Base-by-base conservation (phyloP, 2,113 vertebrate genomes). In the Chionomys nivalis region DNA sequence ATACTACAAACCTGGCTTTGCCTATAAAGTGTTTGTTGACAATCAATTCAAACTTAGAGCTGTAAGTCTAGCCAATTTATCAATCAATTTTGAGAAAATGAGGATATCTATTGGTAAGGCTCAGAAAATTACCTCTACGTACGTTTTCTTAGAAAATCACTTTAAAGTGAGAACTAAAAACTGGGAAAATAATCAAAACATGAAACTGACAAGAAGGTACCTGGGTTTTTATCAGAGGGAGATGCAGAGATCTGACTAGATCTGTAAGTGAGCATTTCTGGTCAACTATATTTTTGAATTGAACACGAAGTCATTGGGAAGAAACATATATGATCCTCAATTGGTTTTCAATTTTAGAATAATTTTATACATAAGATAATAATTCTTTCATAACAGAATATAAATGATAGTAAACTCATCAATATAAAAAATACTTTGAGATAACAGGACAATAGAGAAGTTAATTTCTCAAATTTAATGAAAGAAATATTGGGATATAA, bases 261-360 rank as follows among this genome's bases (percentile, higher is more conserved):
- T 47, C 44, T 47, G 23, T 44, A 47, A 39, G 28, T 36, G 2
- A 55, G 28, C 47, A 95, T 61, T 39, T 86, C 47, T 75, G 3
- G 26, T 52, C 23, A 86, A 88, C 26, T 42, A 1, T 58, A 63
- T 81, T 49, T 92, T 68, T 61, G 36, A 76, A n/a, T 55, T 26
- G 1, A 89, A 31, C 44, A 55, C 0, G 52, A 55, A 77, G 49
- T 88, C 49, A 26, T 17, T 78, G 26, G 16, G 44, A 28, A 75
- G 36, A 75, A 93, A 36, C 7, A 21, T n/a, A 44, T 21, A 14
- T 55, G 52, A 65, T 63, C n/a, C 3, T 52, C 5, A 72, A 72
- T 73, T 73, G 36, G 1, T 55, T 97, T 90, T 85, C 52, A 83
- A 88, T 12, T 78, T 96, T 93, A 63, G 11, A 89, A 79, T 70